These are phyloP conservation scores for Neomicropteryx cornuta DNA, from an alignment of 1,140 invertebrate genomes.

Conservation along the genomic window DNA sequence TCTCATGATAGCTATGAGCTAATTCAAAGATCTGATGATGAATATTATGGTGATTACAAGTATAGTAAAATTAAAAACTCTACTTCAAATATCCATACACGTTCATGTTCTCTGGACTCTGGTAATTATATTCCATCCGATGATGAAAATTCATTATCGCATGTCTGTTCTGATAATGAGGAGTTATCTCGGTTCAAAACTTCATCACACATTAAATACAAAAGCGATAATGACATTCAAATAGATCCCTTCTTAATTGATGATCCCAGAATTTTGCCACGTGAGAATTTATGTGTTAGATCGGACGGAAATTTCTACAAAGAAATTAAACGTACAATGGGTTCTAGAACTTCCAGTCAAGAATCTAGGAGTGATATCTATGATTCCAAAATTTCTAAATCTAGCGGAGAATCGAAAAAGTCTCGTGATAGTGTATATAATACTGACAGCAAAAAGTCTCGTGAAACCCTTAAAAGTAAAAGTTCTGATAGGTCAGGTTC, in stretches of 20 bases:
- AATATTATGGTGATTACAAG: slow-evolving; percentile 35
- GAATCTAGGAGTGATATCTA: slow-evolving; percentile 56
- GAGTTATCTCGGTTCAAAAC: slow-evolving; percentile 25
- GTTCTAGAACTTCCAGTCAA: slow-evolving; percentile 50
- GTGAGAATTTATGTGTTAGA: slow-evolving; percentile 52
- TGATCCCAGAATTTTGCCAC: slow-evolving; percentile 52
- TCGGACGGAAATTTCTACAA: slow-evolving; percentile 58
- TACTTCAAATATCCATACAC: slow-evolving; percentile 28
- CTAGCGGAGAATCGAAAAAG: slow-evolving; percentile 48
- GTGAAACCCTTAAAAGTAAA: slow-evolving; percentile 46
- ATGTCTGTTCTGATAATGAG: slow-evolving; percentile 31
- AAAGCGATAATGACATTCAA: slow-evolving; percentile 44
- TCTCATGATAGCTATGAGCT: slow-evolving; percentile 83
- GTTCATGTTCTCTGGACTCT: slow-evolving; percentile 57
- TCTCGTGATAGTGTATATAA: slow-evolving; percentile 48
- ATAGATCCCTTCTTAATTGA: slow-evolving; percentile 54
- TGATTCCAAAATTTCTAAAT: slow-evolving; percentile 49
- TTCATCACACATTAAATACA: slow-evolving; percentile 38
- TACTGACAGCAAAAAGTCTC: slow-evolving; percentile 49
- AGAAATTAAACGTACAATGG: slow-evolving; percentile 46
- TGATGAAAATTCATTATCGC: slow-evolving; percentile 45
- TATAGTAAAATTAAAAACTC: slow-evolving; percentile 23
- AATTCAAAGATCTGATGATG: slow-evolving; percentile 61
- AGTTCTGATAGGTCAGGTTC: slow-evolving; percentile 42
- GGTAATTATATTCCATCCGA: slow-evolving; percentile 56